Evolutionary conservation across 2,888 invertebrate species (phyloP).

Genomic region (Ferdinandea cuprea): DNA sequence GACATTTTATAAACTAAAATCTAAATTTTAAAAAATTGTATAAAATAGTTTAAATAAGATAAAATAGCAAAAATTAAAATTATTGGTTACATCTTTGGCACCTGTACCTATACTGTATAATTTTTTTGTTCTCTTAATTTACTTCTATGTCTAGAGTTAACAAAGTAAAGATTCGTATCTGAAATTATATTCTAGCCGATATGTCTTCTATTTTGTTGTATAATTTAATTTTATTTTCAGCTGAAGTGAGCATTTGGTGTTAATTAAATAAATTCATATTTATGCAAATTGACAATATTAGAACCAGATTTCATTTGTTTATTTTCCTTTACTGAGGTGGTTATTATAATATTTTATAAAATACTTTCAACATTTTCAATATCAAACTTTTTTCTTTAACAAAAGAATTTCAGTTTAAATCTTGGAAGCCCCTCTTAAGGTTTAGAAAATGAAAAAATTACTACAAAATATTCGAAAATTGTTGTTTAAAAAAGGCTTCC

Average conservation of each 20-base stretch:
- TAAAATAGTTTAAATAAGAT: slow-evolving; percentile 28
- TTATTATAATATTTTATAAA: slow-evolving; percentile 8
- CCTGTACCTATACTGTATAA: slow-evolving; percentile 43
- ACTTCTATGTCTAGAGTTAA: slow-evolving; percentile 21
- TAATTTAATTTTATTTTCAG: slow-evolving; percentile 13
- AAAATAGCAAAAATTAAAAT: slow-evolving; percentile 31
- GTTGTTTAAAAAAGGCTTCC: slow-evolving; percentile 62
- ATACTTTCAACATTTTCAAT: not conserved
- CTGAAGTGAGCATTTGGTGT: slow-evolving; percentile 34
- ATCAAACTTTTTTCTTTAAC: slow-evolving; percentile 29
- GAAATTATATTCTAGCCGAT: slow-evolving; percentile 54
- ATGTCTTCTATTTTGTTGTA: slow-evolving; percentile 44
- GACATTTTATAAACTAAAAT: slow-evolving; percentile 6
- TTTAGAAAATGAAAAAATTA: slow-evolving; percentile 44
- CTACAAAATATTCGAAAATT: slow-evolving; percentile 57
- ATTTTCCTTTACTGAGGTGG: slow-evolving; percentile 3
- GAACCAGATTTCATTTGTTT: slow-evolving; percentile 39
- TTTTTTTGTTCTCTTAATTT: slow-evolving; percentile 12
- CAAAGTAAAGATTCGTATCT: slow-evolving; percentile 6
- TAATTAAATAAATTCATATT: slow-evolving; percentile 62
- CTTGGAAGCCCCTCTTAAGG: slow-evolving; percentile 62
- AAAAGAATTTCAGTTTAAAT: slow-evolving; percentile 46
- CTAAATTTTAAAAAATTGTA: slow-evolving; percentile 43
- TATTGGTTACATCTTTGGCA: slow-evolving; percentile 67
- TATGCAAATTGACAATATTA: slow-evolving; percentile 60